Evolutionary conservation across 2,888 invertebrate genomes (phyloP), one percentile per base, ranked within the genome.

Genomic region (Drosophila antonietae): DNA sequence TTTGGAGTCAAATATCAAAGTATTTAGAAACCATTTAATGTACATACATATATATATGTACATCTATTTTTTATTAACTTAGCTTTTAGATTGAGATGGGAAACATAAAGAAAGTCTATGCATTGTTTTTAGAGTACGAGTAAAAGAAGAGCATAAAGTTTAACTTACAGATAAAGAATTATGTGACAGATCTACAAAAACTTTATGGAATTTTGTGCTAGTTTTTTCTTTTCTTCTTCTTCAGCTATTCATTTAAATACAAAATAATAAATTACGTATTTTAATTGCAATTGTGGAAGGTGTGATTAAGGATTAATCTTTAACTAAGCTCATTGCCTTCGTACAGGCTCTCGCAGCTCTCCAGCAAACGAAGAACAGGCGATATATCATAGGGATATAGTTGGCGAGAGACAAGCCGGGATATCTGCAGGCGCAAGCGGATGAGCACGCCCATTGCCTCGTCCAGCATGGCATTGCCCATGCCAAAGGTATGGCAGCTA

Each of bases 321-420:
- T 91, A 96, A 93, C 96, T 96, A 84, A 95, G 95, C 89, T 96
- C 96, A 92, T 96, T 96, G 4, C 96, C 96, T 93, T 97, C 97
- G 92, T 97, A 97, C 83, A 97, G 94, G 90, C 96, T 96, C 91
- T 97, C 97, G 90, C 97, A 97, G 79, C 96, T 96, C 91, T 97
- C 97, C 77, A 98, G 93, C 84, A 97, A 93, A 92, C 96, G 95
- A 81, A 97, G 93, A 67, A 98, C 96, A 47, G 97, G 97, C 86
- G 96, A 96, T 89, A 98, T 97, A 92, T 98, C 97, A 92, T 98
- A 98, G 0, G 97, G 97, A 92, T 97, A 97, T 57, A 97, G 93
- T 80, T 96, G 95, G 89, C 96, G 96, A 0, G 96, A 95, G 9
- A 97, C 97, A 80, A 97, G 93, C 89, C 97, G 94, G 81, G 96